Evolutionary conservation across 1,140 invertebrate genomes (phyloP).

Genomic region (Drosophila auraria): DNA sequence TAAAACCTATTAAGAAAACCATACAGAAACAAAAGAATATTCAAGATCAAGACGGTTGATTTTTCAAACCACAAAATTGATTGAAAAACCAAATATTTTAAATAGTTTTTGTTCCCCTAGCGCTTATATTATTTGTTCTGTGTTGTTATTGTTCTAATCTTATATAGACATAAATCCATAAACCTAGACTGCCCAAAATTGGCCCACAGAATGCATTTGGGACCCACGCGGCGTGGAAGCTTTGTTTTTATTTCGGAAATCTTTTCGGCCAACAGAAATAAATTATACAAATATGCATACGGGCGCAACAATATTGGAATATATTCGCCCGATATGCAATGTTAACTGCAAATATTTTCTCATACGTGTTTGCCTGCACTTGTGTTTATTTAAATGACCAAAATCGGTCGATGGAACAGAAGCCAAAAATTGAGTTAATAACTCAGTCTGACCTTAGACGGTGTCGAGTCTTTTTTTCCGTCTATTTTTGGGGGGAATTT

Average conservation of each 20-base stretch:
- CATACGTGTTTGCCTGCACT: conserved; percentile 25
- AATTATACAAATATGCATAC: conserved; percentile 39
- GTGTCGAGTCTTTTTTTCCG: conserved; percentile 24
- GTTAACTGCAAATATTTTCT: conserved; percentile 45
- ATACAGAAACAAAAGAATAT: neutral
- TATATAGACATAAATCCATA: conserved; percentile 17
- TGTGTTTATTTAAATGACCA: conserved; percentile 74
- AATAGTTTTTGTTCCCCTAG: neutral
- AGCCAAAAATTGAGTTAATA: conserved; percentile 78
- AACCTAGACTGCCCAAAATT: conserved; percentile 25
- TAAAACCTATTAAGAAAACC: too few species aligned
- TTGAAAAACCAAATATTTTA: conserved; percentile 2
- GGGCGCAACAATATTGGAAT: conserved; percentile 32
- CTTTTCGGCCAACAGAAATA: conserved; percentile 52
- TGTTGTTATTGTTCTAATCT: conserved; percentile 24
- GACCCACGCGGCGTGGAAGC: conserved; percentile 48
- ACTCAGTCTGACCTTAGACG: conserved; percentile 63
- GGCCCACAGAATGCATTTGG: conserved; percentile 50
- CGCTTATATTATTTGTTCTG: neutral
- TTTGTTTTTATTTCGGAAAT: conserved; percentile 62
- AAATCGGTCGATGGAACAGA: conserved; percentile 66
- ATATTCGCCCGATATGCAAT: conserved; percentile 54
- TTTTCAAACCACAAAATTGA: neutral
- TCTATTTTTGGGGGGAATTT: conserved; percentile 58
- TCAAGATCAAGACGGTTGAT: neutral